Evolutionary conservation across 2,888 invertebrate species (phyloP), one percentile per base, ranked within the genome.

Genomic region (Pseudococcus longispinus): DNA sequence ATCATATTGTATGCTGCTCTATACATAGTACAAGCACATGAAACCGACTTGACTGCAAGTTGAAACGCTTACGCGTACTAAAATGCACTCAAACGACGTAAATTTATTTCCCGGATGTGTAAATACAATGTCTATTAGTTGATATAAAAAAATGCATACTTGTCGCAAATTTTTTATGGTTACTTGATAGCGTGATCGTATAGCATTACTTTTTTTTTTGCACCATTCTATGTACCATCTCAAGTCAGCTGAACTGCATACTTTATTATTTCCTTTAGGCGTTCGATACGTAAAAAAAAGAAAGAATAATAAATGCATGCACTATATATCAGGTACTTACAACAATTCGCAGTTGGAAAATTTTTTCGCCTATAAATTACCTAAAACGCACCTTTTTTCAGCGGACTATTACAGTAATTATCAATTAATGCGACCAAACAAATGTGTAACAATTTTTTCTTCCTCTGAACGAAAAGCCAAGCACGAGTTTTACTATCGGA

Each of bases 31-130:
- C 51, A n/a, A 51, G n/a, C 13, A 46, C 15, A 1, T 51, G n/a
- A 23, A 60, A 23, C 23, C 23, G 5, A 37, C 37, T 37, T 37
- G 20, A 29, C 29, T 80, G 77, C 77, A 80, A 80, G 77, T 80
- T 80, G 37, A 80, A 80, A 80, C 42, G 77, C 29, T 29, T 6
- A 70, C 15, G 26, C 9, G 70, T 20, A 18, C 26, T 26, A 29
- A 15, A 42, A 80, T 80, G 77, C 42, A 80, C 77, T 80, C 37
- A 13, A 42, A 80, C 29, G 20, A 42, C n/a, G 42, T 42, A 20
- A 42, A 42, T 80, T 80, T 80, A 80, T 80, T 80, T 80, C 32
- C 77, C 77, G 77, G 77, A 80, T 80, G 42, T 80, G 77, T 42
- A 37, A 80, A 37, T 42, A 80, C 42, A 80, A 18, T 70, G 70